phyloP scores from a whole-genome alignment of 1,140 invertebrate species.

The Camponotus floridanus region DNA sequence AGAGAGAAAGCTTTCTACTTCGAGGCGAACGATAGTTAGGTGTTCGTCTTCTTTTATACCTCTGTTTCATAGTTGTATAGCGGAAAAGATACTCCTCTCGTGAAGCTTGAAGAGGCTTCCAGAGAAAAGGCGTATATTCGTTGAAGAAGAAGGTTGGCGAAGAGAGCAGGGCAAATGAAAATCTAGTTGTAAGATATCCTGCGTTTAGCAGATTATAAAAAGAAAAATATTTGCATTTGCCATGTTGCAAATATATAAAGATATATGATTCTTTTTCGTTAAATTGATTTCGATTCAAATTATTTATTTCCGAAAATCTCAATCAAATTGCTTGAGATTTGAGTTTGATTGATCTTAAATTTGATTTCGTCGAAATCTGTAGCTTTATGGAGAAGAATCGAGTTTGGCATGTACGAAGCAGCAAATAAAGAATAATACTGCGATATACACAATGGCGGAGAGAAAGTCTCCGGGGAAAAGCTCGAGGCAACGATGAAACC shows the following conservation, averaged over 20 bases:
- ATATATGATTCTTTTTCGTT: background rate
- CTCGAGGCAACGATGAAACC: slow-evolving; percentile 33
- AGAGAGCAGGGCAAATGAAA: slow-evolving; percentile 17
- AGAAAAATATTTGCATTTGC: slow-evolving; percentile 14
- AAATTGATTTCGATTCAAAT: background rate
- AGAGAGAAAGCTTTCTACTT: slow-evolving; percentile 24
- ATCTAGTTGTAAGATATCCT: slow-evolving; percentile 3
- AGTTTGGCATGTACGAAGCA: background rate
- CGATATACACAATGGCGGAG: background rate
- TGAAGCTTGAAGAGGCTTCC: slow-evolving; percentile 32
- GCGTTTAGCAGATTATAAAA: background rate
- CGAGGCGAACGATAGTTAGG: slow-evolving; percentile 49
- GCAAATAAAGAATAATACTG: background rate
- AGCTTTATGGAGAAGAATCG: background rate
- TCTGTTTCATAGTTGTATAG: slow-evolving; percentile 16
- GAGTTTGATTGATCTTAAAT: background rate
- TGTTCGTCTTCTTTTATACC: slow-evolving; percentile 25
- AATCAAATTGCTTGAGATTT: background rate
- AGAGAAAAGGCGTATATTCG: slow-evolving; percentile 22
- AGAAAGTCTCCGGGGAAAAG: background rate
- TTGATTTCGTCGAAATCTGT: background rate
- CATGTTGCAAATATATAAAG: background rate
- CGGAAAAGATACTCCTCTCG: slow-evolving; percentile 22
- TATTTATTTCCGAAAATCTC: background rate
- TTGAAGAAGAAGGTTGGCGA: background rate